Conservation (phyloP, 2,888 invertebrate genomes). For the Ormyrus pomaceus region DNA sequence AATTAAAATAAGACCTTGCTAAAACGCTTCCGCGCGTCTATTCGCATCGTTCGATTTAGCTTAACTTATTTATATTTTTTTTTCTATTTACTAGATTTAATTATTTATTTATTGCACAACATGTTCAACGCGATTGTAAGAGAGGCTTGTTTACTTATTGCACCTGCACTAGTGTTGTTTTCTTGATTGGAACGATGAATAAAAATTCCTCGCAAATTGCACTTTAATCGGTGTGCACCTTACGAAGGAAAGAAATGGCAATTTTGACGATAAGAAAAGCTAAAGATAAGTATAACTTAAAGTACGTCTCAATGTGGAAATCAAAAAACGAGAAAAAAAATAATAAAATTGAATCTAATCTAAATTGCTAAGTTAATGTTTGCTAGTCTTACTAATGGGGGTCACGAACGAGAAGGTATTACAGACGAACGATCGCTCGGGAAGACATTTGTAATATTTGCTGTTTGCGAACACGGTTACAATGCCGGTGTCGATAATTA, state of each 20-base stretch:
- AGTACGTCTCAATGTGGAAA: slow-evolving; percentile 18
- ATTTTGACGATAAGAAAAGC: slow-evolving; percentile 35
- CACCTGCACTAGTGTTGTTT: slow-evolving; percentile 37
- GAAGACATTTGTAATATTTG: slow-evolving; percentile 71
- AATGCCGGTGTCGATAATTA: slow-evolving; percentile 13
- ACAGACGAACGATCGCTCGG: slow-evolving; percentile 46
- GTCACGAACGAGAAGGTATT: slow-evolving; percentile 22
- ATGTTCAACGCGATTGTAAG: slow-evolving; percentile 38
- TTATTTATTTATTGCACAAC: slow-evolving; percentile 53
- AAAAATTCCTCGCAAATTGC: slow-evolving; percentile 49
- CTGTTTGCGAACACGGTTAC: slow-evolving; percentile 56
- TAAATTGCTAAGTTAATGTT: slow-evolving; percentile 12
- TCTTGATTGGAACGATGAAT: slow-evolving; percentile 5
- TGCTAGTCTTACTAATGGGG: slow-evolving; percentile 14
- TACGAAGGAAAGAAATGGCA: slow-evolving; percentile 54
- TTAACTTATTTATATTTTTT: slow-evolving; percentile 25
- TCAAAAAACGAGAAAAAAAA: slow-evolving; percentile 1
- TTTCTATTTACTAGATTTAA: slow-evolving; percentile 9
- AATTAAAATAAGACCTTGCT: slow-evolving; percentile 15
- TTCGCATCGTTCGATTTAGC: slow-evolving; percentile 29
- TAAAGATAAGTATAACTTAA: slow-evolving; percentile 8
- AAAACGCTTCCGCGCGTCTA: slow-evolving; percentile 14
- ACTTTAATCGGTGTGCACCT: slow-evolving; percentile 22
- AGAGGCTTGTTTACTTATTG: slow-evolving; percentile 50
- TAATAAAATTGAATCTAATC: slow-evolving; percentile 16